phyloP scores from a whole-genome alignment of 2,888 invertebrate species.

The Volucella zonaria region DNA sequence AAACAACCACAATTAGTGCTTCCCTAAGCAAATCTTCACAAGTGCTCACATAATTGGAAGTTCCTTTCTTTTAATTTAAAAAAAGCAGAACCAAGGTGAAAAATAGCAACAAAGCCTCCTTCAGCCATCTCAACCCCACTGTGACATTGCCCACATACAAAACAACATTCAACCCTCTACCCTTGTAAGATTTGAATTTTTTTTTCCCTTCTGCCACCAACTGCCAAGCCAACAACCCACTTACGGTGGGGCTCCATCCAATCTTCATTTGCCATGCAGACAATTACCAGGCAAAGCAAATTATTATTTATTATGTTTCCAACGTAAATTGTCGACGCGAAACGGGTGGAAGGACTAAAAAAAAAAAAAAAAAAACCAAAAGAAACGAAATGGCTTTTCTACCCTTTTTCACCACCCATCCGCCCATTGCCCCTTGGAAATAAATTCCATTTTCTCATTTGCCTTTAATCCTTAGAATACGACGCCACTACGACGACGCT shows the following conservation, averaged over 20 bases:
- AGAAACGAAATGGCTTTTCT: neutral
- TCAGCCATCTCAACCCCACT: no score
- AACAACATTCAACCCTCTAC: no score
- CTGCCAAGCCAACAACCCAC: neutral
- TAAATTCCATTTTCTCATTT: neutral
- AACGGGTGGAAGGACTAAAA: neutral
- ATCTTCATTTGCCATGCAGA: slow-evolving; percentile 7
- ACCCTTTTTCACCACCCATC: neutral
- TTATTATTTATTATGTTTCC: slow-evolving; percentile 52
- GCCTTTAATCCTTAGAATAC: slow-evolving; percentile 14
- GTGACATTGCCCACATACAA: no score
- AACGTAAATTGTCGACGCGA: slow-evolving; percentile 26
- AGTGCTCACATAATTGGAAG: no score
- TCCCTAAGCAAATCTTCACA: no score
- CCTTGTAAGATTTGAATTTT: neutral
- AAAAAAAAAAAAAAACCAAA: neutral
- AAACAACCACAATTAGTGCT: no score
- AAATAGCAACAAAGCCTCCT: no score
- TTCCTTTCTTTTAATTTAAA: no score
- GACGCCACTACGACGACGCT: neutral
- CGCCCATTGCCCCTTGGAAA: no score
- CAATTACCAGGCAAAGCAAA: slow-evolving; percentile 40
- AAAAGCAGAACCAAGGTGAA: no score
- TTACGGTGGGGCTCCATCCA: neutral
- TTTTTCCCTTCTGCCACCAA: neutral